Base-by-base conservation (phyloP, 2,888 invertebrate species). In the Cheiracanthium punctorium region DNA sequence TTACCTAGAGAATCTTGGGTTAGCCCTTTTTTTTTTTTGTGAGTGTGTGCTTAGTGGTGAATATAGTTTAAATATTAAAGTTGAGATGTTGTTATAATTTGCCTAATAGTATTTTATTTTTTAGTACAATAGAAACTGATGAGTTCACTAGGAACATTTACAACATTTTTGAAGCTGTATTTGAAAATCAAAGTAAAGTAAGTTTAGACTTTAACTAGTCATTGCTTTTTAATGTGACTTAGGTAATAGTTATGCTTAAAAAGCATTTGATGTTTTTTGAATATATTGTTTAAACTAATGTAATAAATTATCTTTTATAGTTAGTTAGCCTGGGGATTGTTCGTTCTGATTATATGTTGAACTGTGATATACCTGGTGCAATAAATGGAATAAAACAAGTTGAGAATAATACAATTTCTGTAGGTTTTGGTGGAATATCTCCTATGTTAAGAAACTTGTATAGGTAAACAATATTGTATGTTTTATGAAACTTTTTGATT, bases 381-480 rank as follows among this genome's bases (percentile, higher is more conserved):
- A 84, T 80, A 89, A 90, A 82, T 90, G 85, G 81, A 67, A 87
- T 93, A 94, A 96, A 96, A 93, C 98, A 98, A 94, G 96, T 99
- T 93, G 99, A 99, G 94, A 95, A 98, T 93, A 99, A 99, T 94
- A 97, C 98, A 90, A 95, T 99, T 91, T 96, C 99, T 86, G 95
- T 97, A 90, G 97, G 98, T 93, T 98, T 99, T 93, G 97, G 96
- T 91, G 98, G 97, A 91, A 94, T 99, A 91, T 95, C 96, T 89
- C 94, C 96, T 90, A 92, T 94, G 90, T 94, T 96, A 90, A 94
- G 94, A 90, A 92, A 94, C 91, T 94, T 96, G 92, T 96, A 96
- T 94, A 96, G 96, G 97, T 97, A 91, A 86, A 90, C 88, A n/a
- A n/a, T n/a, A n/a, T n/a, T n/a, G n/a, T 43, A n/a, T n/a, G n/a